A percentile compares a stretch with the other conserved stretches of the same genome.
phyloP scores from a whole-genome alignment of 2,888 invertebrate species.

The Andrena marginata region DNA sequence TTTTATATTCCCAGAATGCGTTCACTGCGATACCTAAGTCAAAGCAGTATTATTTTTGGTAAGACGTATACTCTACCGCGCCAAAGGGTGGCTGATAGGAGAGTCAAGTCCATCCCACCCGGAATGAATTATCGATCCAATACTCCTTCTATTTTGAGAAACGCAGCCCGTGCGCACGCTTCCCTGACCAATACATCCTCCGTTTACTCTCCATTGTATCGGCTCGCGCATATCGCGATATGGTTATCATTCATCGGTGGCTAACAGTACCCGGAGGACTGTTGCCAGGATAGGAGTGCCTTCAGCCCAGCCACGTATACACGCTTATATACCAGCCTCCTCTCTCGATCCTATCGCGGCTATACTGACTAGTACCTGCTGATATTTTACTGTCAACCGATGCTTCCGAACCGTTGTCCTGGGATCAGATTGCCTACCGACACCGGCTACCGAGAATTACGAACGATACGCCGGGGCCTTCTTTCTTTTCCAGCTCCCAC shows the following conservation, averaged over 20 bases:
- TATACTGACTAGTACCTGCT: slow-evolving; percentile 74
- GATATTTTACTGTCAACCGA: slow-evolving; percentile 84
- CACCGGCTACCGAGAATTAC: slow-evolving; percentile 79
- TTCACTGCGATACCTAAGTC: too few relatives aligned
- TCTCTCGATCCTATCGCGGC: slow-evolving; percentile 65
- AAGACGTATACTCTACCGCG: background rate
- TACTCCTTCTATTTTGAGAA: slow-evolving; percentile 64
- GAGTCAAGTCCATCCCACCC: slow-evolving; percentile 22
- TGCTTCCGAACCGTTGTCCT: slow-evolving; percentile 83
- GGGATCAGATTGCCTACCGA: slow-evolving; percentile 82
- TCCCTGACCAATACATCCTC: slow-evolving; percentile 74
- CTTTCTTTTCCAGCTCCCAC: background rate
- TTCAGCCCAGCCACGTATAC: slow-evolving; percentile 30
- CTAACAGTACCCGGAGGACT: slow-evolving; percentile 70
- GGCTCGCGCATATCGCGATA: slow-evolving; percentile 78
- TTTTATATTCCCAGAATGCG: too few relatives aligned
- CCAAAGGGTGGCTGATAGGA: background rate
- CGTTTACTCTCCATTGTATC: slow-evolving; percentile 78
- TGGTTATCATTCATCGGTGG: slow-evolving; percentile 82
- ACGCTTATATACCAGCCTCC: slow-evolving; percentile 59
- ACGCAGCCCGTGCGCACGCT: slow-evolving; percentile 22
- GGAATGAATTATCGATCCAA: slow-evolving; percentile 63
- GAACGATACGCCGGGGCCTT: slow-evolving; percentile 64
- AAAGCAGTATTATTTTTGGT: too few relatives aligned
- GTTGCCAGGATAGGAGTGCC: slow-evolving; percentile 56